Base-by-base conservation (phyloP, 2,113 vertebrate genomes). In the Malurus cyaneus region DNA sequence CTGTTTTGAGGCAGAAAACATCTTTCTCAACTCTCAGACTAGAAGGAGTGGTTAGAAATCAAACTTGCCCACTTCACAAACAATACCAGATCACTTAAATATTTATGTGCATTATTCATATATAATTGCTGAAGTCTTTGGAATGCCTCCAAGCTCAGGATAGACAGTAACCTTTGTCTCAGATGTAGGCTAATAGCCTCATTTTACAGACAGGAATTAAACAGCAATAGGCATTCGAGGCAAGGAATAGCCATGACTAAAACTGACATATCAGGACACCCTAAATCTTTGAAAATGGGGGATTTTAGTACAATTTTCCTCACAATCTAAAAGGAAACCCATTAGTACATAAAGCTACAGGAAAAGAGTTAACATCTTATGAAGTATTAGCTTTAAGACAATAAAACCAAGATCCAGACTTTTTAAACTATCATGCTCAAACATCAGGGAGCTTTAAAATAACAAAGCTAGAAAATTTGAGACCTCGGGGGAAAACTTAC, bases 401-500 rank as follows among this genome's bases (percentile, higher is more conserved):
- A 42, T 53, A 80, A 95, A 91, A 7, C 17, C 29, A 76, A 90
- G 41, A 71, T 56, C 49, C 17, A 92, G 71, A 70, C 12, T 50
- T 52, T 12, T 83, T 47, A 34, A 21, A 32, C 6, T 11, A 32
- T 42, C 21, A 18, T 66, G 46, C 46, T 42, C 21, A 78, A 64
- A 31, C 18, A 91, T 83, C 20, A 69, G 46, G 6, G 25, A 77
- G 9, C 21, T 78, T 88, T 54, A 67, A 88, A 80, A 56, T 49
- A 60, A 1, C 1, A 77, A 90, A 83, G 12, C 10, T 41, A 83
- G 49, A 83, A 85, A 64, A n/a, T 23, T 23, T 17, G 31, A 80
- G n/a, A 82, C 44, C 18, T 66, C 50, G 29, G 26, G 36, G 39
- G 42, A 78, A 76, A 34, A 98, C 99, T 98, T 98, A 99, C 99